These are phyloP conservation scores for Antechinus flavipes DNA, from an alignment of 2,113 vertebrate genomes.

Conservation along the genomic window DNA sequence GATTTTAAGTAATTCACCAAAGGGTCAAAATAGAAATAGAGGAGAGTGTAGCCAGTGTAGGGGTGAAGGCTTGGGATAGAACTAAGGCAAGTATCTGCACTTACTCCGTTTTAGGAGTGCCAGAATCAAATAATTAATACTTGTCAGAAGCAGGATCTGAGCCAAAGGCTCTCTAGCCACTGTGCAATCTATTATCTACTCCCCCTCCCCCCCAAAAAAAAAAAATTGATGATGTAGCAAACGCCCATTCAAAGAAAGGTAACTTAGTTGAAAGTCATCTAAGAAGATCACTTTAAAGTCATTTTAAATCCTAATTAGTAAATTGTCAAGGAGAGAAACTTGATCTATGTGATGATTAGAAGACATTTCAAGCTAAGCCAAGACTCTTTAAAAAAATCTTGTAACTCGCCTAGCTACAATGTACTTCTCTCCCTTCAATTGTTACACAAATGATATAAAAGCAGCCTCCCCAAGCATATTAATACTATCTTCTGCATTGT, in stretches of 20 bases:
- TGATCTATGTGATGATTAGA: not conserved
- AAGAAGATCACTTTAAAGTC: not conserved
- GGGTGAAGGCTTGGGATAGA: not conserved
- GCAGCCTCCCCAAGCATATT: not conserved
- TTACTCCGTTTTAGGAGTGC: not conserved
- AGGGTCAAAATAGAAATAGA: not conserved
- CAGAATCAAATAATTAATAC: not conserved
- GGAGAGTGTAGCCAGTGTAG: not conserved
- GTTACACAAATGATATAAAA: not conserved
- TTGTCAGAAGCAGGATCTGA: not conserved
- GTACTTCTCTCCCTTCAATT: not conserved
- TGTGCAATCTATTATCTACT: too few relatives aligned
- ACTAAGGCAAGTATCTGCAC: not conserved
- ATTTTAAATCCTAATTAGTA: not conserved
- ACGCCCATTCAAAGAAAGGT: not conserved
- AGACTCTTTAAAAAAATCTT: not conserved
- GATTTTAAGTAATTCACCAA: not conserved
- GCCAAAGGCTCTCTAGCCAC: not conserved
- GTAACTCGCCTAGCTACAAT: not conserved
- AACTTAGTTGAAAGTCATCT: not conserved
- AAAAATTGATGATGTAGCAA: not conserved
- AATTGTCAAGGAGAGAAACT: not conserved
- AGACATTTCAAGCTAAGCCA: not conserved
- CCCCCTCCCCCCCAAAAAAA: too few relatives aligned
- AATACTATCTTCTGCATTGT: not conserved